Evolutionary conservation across 2,888 invertebrate species (phyloP).

Genomic region (Zygaena filipendulae): DNA sequence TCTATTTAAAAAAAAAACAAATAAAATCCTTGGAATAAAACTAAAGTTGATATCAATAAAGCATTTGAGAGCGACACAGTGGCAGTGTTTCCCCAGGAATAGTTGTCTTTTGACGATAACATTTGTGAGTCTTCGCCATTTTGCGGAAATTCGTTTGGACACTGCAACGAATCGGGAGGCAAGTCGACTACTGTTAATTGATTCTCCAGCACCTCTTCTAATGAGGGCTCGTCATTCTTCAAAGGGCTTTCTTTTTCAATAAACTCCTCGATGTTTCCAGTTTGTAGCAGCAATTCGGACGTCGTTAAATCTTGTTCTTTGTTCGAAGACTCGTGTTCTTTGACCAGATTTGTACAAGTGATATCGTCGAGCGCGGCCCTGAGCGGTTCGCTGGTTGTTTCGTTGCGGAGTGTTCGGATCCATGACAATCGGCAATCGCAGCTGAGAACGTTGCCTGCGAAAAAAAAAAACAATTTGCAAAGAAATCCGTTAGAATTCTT

Average conservation of each 20-base stretch:
- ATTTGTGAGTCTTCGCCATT: slow-evolving; percentile 54
- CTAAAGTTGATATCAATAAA: no score
- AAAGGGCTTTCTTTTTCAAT: slow-evolving; percentile 29
- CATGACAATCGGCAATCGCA: slow-evolving; percentile 86
- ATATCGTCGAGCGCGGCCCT: slow-evolving; percentile 75
- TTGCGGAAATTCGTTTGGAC: slow-evolving; percentile 33
- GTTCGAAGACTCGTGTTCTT: no score
- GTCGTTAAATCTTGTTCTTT: no score
- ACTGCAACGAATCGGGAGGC: slow-evolving; percentile 37
- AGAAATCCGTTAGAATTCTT: no score
- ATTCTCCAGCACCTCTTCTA: slow-evolving; percentile 27
- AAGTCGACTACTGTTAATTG: slow-evolving; percentile 39
- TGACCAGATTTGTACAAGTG: no score
- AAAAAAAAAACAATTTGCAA: slow-evolving; percentile 12
- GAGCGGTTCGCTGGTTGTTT: slow-evolving; percentile 77
- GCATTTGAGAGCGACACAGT: no score
- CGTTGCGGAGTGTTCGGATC: slow-evolving; percentile 79
- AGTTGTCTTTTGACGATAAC: slow-evolving; percentile 54
- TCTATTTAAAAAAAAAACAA: no score
- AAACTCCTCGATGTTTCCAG: slow-evolving; percentile 27
- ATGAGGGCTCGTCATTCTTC: slow-evolving; percentile 36
- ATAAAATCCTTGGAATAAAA: no score
- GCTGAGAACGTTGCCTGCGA: slow-evolving; percentile 79
- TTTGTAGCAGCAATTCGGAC: slow-evolving; percentile 30
- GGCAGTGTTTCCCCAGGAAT: slow-evolving; percentile 46